phyloP scores from a whole-genome alignment of 2,888 invertebrate species.

The Nesidiocoris tenuis region DNA sequence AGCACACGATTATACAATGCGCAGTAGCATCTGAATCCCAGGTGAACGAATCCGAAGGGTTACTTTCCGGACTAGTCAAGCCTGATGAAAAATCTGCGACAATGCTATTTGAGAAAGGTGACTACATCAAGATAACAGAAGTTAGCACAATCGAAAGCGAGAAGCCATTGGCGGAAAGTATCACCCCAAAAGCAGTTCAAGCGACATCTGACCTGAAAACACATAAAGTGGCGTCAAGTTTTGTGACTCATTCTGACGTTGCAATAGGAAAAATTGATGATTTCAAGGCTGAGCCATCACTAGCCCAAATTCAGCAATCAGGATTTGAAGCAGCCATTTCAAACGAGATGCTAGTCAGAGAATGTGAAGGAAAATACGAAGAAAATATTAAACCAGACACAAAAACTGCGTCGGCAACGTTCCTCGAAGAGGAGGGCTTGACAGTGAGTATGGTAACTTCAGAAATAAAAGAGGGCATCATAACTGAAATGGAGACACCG shows the following conservation, averaged over 20 bases:
- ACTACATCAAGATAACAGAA: constrained; percentile 62
- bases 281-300: constrained; percentile 47
- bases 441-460: constrained; percentile 54
- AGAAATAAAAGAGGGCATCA: constrained; percentile 59
- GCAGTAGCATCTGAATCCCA: constrained; percentile 46
- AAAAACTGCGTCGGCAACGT: constrained; percentile 55
- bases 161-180: constrained; percentile 56
- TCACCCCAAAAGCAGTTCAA: constrained; percentile 56
- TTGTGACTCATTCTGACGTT: constrained; percentile 60
- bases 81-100: constrained; percentile 57
- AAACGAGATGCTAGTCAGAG: constrained; percentile 60
- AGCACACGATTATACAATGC: constrained; percentile 50
- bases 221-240: constrained; percentile 55
- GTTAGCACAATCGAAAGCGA: constrained; percentile 58
- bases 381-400: constrained; percentile 58
- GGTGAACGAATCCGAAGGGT: constrained; percentile 48
- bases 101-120: constrained; percentile 60
- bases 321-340: constrained; percentile 57
- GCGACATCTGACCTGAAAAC: constrained; percentile 60
- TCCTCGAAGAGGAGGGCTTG: constrained; percentile 54
- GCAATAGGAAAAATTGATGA: constrained; percentile 57
- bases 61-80: constrained; percentile 51
- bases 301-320: constrained; percentile 57
- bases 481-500: constrained; percentile 53
- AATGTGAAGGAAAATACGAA: constrained; percentile 59